Conservation (phyloP, 1,140 invertebrate species). For the Agrypnia vestita region DNA sequence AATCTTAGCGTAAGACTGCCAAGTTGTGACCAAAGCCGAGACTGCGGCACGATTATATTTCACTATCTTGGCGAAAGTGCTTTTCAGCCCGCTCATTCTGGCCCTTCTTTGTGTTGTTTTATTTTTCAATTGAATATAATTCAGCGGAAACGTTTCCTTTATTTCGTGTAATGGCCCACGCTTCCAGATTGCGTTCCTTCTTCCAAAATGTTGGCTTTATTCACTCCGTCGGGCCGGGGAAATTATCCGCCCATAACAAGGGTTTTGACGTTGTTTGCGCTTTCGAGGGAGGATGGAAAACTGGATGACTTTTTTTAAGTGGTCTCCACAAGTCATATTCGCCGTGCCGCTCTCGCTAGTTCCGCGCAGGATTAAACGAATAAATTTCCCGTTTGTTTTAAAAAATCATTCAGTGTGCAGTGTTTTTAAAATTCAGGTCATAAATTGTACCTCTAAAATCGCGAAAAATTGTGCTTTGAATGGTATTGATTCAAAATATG, state of each 20-base stretch:
- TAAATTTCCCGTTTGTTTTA: too few species aligned
- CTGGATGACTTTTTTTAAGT: conserved; percentile 45
- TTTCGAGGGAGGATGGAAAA: conserved; percentile 48
- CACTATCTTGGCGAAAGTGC: conserved; percentile 37
- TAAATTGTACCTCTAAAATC: too few species aligned
- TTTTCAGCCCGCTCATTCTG: conserved; percentile 30
- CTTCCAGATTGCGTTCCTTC: conserved; percentile 50
- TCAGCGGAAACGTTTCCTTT: conserved; percentile 55
- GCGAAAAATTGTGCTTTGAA: too few species aligned
- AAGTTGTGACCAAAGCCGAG: conserved; percentile 16
- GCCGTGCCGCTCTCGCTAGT: conserved; percentile 19
- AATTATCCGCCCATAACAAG: conserved; percentile 51
- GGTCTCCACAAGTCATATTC: conserved; percentile 32
- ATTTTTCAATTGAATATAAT: conserved; percentile 58
- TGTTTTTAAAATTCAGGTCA: too few species aligned
- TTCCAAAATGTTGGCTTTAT: conserved; percentile 46
- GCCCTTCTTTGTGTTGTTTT: conserved; percentile 53
- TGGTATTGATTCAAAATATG: too few species aligned
- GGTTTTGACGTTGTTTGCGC: conserved; percentile 51
- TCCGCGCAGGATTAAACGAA: background rate
- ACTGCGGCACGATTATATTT: conserved; percentile 43
- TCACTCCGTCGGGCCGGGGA: conserved; percentile 28
- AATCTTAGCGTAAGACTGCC: conserved; percentile 3
- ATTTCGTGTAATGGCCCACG: conserved; percentile 53
- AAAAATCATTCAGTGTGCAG: too few species aligned